phyloP scores from a whole-genome alignment of 2,113 vertebrate species.

The Paracanthobrama guichenoti region DNA sequence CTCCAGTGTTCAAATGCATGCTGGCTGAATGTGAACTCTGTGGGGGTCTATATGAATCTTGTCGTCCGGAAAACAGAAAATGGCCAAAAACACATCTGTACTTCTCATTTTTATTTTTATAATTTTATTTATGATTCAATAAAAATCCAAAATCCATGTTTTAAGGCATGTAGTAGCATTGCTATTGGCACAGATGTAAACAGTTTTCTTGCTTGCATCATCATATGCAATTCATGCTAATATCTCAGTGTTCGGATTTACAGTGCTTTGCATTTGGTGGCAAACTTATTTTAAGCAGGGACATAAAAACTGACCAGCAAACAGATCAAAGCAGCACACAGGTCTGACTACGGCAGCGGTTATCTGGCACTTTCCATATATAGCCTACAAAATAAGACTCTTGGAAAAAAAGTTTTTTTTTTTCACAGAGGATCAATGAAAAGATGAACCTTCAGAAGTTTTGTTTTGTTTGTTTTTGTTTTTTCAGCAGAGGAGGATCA shows the following conservation, averaged over 20 bases:
- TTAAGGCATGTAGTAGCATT: constrained; percentile 24
- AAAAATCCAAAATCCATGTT: neutral
- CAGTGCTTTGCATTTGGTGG: neutral
- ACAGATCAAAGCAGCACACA: neutral
- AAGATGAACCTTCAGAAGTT: too few species aligned
- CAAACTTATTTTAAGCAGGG: constrained; percentile 3
- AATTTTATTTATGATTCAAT: constrained; percentile 18
- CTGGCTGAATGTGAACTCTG: constrained; percentile 40
- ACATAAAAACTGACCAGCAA: neutral
- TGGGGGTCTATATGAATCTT: constrained; percentile 13
- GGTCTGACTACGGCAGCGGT: neutral
- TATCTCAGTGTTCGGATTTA: neutral
- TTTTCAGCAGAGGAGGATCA: too few species aligned
- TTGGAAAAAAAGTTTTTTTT: neutral
- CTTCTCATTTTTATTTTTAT: constrained; percentile 16
- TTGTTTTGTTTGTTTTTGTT: too few species aligned
- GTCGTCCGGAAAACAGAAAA: neutral
- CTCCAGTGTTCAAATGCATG: constrained; percentile 42
- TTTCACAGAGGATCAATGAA: too few species aligned
- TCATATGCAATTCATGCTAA: constrained; percentile 19
- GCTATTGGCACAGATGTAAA: neutral
- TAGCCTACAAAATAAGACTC: neutral
- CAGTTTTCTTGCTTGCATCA: neutral
- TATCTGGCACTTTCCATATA: constrained; percentile 14
- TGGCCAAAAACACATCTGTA: neutral